Base-by-base conservation (phyloP, 2,797 vertebrate genomes). In the Odontamblyopus lacepedii region DNA sequence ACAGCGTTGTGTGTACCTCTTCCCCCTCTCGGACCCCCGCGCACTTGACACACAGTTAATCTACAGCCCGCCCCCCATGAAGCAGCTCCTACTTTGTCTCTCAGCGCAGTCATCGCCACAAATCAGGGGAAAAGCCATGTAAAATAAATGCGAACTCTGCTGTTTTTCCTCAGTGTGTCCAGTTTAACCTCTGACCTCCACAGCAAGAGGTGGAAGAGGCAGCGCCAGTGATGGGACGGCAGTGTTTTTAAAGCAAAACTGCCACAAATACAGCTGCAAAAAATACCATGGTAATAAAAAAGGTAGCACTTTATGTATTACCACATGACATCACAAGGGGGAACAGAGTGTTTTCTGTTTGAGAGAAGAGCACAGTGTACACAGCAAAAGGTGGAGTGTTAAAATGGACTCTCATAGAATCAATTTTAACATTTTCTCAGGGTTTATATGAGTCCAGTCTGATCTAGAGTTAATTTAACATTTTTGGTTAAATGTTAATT, bases 41-140 rank as follows among this genome's bases (percentile, higher is more conserved):
- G 83, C 18, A 73, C 78, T 67, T 79, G 61, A 74, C 78, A 80
- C 79, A 55, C 81, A 65, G 62, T 83, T 80, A 83, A 83, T 91
- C 78, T 87, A 73, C 75, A 51, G 51, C 76, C 73, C 77, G 59
- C 15, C 62, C 30, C 61, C 30, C 7, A 5, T 35, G 30, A 38
- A 19, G 32, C 8, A 67, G 86, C 79, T 80, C 69, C 72, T 63
- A 55, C 50, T 72, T 66, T 23, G 61, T 63, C 83, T 75, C 80
- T 78, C 76, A 82, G 62, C 63, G 48, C 48, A 77, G 72, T 15
- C 68, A 50, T 76, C 78, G 27, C 73, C 79, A 67, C 79, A 80
- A 79, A 82, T 79, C 75, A 84, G 61, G 41, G 71, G 65, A 26
- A 30, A 38, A 72, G 29, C 51, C 62, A 29, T 55, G 48, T 50